These are phyloP conservation scores for Hyla sarda DNA, from an alignment of 2,113 vertebrate species.

Conservation along the genomic window DNA sequence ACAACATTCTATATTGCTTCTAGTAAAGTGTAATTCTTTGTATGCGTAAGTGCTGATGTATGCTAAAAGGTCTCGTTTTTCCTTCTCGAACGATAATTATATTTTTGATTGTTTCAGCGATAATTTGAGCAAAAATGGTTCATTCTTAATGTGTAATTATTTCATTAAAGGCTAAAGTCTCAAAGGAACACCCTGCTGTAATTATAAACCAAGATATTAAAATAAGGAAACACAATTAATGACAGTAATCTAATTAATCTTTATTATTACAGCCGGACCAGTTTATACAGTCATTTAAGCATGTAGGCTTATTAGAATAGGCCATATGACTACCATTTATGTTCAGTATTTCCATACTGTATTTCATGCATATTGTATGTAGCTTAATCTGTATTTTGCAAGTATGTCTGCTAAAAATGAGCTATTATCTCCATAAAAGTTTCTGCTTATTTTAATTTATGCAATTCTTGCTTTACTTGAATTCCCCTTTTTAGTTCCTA, in stretches of 20 bases:
- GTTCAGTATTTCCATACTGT: background rate
- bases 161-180: conserved; percentile 35
- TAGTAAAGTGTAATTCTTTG: background rate
- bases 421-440: background rate
- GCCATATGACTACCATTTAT: background rate
- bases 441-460: background rate
- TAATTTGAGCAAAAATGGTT: conserved; percentile 11
- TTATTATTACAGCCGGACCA: background rate
- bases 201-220: conserved; percentile 16
- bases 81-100: background rate
- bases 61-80: conserved; percentile 9
- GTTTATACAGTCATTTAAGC: background rate
- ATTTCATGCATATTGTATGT: background rate
- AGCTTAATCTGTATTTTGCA: background rate
- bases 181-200: background rate
- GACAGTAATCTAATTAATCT: conserved; percentile 11
- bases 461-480: too few relatives aligned
- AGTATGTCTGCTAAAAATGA: background rate
- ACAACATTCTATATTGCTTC: background rate
- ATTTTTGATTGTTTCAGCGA: conserved; percentile 10
- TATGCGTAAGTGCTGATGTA: background rate
- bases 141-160: conserved; percentile 4
- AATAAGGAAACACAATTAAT: background rate
- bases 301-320: background rate
- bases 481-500: too few relatives aligned